phyloP scores from a whole-genome alignment of 2,113 vertebrate species.

The Tonatia bakeri region DNA sequence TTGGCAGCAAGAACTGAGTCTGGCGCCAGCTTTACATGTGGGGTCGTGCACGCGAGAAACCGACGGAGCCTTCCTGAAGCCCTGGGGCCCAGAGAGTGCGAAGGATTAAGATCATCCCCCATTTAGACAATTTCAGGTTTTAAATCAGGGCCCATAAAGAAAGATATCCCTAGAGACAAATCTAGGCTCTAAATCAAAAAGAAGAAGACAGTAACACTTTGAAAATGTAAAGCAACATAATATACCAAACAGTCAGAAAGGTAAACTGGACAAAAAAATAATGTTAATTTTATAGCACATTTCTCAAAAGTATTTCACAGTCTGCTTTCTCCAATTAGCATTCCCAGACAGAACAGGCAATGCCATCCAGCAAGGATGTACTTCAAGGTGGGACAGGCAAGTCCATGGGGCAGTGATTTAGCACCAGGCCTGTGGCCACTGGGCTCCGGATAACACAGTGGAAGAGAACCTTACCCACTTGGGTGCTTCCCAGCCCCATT shows the following conservation, averaged over 20 bases:
- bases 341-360: neutral
- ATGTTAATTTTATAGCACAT: neutral
- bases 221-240: constrained; percentile 43
- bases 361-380: neutral
- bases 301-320: neutral
- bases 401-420: accelerated
- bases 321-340: neutral
- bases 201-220: neutral
- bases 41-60: neutral
- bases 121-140: neutral
- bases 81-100: neutral
- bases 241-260: neutral
- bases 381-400: neutral
- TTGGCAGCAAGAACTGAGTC: neutral
- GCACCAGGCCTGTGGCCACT: accelerated
- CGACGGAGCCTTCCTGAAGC: neutral
- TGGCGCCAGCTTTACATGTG: neutral
- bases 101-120: neutral
- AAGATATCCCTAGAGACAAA: neutral
- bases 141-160: neutral
- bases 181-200: neutral
- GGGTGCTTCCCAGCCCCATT: neutral
- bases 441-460: neutral
- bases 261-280: neutral
- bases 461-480: neutral